Conservation (phyloP, 2,797 vertebrate species). For the Macropodus opercularis region DNA sequence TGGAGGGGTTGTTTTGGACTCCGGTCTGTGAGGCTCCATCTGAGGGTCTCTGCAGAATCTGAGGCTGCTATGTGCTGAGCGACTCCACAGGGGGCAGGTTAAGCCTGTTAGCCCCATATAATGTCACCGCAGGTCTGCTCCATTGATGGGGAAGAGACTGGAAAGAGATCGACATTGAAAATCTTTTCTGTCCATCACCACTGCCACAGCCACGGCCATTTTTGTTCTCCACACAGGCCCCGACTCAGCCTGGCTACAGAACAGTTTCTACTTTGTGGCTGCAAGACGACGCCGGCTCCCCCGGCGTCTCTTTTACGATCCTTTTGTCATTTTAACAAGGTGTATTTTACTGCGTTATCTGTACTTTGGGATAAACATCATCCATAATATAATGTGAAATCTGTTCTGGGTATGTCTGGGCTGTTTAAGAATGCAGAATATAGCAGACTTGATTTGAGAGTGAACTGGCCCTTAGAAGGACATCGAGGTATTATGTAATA, state of each 20-base stretch:
- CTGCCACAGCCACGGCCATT: constrained; percentile 8
- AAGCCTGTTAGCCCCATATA: constrained; percentile 66
- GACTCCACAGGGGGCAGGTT: constrained; percentile 57
- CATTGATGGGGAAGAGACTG: constrained; percentile 1
- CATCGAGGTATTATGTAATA: constrained; percentile 69
- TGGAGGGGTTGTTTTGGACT: constrained; percentile 46
- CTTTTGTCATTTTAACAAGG: constrained; percentile 70
- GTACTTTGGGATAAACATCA: constrained; percentile 65
- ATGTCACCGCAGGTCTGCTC: constrained; percentile 48
- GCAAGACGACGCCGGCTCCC: constrained; percentile 63
- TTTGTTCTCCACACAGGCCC: constrained; percentile 42
- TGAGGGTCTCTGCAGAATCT: constrained; percentile 35
- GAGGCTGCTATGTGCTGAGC: constrained; percentile 47
- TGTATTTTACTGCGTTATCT: constrained; percentile 67
- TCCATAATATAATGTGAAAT: constrained; percentile 54
- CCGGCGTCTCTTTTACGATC: constrained; percentile 61
- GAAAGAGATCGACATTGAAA: constrained; percentile 36
- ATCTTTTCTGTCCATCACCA: constrained; percentile 28
- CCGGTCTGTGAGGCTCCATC: constrained; percentile 23
- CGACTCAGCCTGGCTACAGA: constrained; percentile 47
- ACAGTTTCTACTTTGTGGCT: constrained; percentile 49
- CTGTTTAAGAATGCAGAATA: constrained; percentile 47
- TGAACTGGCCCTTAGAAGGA: constrained; percentile 45
- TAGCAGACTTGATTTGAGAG: constrained; percentile 47
- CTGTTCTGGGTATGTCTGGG: constrained; percentile 30